These are phyloP conservation scores for Dendroctonus valens DNA, from an alignment of 1,140 invertebrate species.

Conservation along the genomic window DNA sequence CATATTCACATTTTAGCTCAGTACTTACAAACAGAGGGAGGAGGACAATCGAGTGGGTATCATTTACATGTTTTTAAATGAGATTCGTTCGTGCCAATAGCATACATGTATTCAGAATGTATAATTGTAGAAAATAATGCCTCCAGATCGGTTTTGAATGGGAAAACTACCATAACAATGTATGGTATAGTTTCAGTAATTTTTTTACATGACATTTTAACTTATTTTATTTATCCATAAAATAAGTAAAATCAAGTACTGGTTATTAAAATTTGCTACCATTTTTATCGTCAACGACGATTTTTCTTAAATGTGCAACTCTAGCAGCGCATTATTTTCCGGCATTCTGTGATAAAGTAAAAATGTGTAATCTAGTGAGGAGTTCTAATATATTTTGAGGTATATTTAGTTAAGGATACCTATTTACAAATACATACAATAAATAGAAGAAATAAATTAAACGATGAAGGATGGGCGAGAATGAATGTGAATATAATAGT, in stretches of 20 bases:
- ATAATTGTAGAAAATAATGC: slow-evolving; percentile 6
- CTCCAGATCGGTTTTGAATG: not conserved
- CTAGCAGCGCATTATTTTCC: too few relatives aligned
- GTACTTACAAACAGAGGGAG: slow-evolving; percentile 16
- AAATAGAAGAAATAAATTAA: slow-evolving; percentile 50
- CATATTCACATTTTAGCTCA: slow-evolving; percentile 23
- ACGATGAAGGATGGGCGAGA: slow-evolving; percentile 32
- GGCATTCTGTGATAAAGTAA: too few relatives aligned
- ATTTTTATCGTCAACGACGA: too few relatives aligned
- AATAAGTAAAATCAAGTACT: slow-evolving; percentile 20
- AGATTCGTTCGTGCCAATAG: slow-evolving; percentile 21
- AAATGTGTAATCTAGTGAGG: not conserved
- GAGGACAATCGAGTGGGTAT: slow-evolving; percentile 13
- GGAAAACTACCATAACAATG: too few relatives aligned
- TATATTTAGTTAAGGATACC: slow-evolving; percentile 27
- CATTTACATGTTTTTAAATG: slow-evolving; percentile 6
- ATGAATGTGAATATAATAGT: slow-evolving; percentile 28
- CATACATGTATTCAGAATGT: slow-evolving; percentile 8
- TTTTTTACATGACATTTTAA: not conserved
- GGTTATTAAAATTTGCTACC: not conserved
- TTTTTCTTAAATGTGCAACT: too few relatives aligned
- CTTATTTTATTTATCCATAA: slow-evolving; percentile 24
- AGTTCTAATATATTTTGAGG: slow-evolving; percentile 26
- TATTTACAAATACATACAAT: slow-evolving; percentile 44
- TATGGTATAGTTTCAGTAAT: too few relatives aligned